Conservation (phyloP, 2,888 invertebrate genomes). For the Phyllotreta striolata region DNA sequence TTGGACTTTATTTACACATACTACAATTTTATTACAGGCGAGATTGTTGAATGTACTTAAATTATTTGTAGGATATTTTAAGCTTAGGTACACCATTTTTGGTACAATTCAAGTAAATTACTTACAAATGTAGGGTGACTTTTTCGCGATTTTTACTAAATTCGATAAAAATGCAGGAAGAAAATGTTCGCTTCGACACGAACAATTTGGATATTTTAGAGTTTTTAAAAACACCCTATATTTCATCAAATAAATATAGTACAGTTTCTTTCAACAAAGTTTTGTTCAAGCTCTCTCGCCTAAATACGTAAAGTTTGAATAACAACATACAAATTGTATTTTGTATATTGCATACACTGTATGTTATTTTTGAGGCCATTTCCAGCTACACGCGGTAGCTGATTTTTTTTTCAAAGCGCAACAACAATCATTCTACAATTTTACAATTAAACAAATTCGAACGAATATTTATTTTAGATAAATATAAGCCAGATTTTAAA, state of each 20-base stretch:
- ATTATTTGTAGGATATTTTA: no score
- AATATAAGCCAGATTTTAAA: slow-evolving; percentile 46
- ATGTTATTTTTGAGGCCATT: slow-evolving; percentile 41
- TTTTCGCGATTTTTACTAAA: no score
- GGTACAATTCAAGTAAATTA: no score
- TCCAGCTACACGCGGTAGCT: slow-evolving; percentile 33
- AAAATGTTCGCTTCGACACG: no score
- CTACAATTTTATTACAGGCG: slow-evolving; percentile 23
- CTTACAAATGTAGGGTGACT: no score
- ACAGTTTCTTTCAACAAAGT: no score
- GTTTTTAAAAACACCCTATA: no score
- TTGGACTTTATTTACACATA: slow-evolving; percentile 33
- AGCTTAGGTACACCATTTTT: no score
- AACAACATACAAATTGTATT: no score
- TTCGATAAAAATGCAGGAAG: no score
- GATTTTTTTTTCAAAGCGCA: slow-evolving; percentile 41
- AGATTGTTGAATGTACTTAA: slow-evolving; percentile 15
- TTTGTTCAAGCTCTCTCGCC: slow-evolving; percentile 8
- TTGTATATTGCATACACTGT: background rate
- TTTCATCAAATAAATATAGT: no score
- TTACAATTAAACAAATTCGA: slow-evolving; percentile 41
- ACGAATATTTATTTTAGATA: slow-evolving; percentile 40
- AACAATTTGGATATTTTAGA: no score
- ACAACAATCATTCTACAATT: slow-evolving; percentile 50
- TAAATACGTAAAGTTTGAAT: background rate